These are phyloP conservation scores for Agonopterix heracliana DNA, from an alignment of 2,888 invertebrate species.

Conservation along the genomic window DNA sequence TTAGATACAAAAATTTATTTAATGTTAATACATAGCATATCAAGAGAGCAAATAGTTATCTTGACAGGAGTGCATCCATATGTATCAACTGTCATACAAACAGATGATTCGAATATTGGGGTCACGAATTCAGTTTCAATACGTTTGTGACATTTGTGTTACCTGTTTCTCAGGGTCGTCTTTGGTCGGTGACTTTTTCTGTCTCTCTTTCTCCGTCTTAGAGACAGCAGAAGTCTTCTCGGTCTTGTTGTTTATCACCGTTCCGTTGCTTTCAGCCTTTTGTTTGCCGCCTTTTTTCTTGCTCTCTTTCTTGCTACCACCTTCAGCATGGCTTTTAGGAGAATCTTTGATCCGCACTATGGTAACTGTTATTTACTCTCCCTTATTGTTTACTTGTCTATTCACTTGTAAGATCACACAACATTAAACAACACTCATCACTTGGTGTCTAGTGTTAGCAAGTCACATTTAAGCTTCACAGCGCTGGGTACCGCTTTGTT, in stretches of 20 bases:
- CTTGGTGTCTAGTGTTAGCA: not conserved
- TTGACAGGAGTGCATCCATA: no score
- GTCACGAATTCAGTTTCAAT: no score
- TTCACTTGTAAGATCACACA: conserved; percentile 3
- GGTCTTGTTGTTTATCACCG: conserved; percentile 65
- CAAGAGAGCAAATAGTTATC: no score
- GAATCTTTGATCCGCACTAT: conserved; percentile 82
- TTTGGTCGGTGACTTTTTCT: conserved; percentile 44
- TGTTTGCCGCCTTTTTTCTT: conserved; percentile 79
- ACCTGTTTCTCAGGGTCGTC: conserved; percentile 22
- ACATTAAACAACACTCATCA: conserved; percentile 9
- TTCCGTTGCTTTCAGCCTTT: conserved; percentile 68
- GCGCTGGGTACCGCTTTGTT: not conserved
- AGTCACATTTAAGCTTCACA: conserved; percentile 11
- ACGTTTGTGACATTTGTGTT: no score
- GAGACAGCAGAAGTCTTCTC: conserved; percentile 46
- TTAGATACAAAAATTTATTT: no score
- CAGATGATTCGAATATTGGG: no score
- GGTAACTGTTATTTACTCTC: conserved; percentile 61
- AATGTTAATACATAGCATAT: no score
- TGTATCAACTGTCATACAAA: no score
- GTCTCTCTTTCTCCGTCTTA: conserved; percentile 50
- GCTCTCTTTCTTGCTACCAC: conserved; percentile 77
- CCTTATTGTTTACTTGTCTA: conserved; percentile 5
- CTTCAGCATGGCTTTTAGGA: conserved; percentile 77